A percentile compares a stretch with the other conserved stretches of the same genome.
Conservation (phyloP, 2,113 vertebrate species). For the Entelurus aequoreus region DNA sequence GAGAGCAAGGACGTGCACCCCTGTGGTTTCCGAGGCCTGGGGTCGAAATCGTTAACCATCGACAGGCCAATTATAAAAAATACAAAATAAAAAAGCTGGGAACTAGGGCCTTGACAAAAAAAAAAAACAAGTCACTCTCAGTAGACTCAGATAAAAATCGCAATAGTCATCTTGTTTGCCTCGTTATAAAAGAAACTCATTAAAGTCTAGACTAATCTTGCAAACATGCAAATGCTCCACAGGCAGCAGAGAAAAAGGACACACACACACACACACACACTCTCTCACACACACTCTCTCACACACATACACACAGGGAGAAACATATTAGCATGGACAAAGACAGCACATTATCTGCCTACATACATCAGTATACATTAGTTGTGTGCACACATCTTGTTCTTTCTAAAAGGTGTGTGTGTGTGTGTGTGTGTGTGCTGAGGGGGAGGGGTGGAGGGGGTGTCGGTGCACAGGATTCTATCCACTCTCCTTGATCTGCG, state of each 20-base stretch:
- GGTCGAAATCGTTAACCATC: constrained; percentile 50
- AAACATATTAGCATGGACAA: constrained; percentile 62
- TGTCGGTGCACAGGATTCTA: constrained; percentile 57
- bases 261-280: constrained; percentile 6
- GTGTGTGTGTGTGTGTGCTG: constrained; percentile 23
- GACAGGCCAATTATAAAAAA: constrained; percentile 46
- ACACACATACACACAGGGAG: constrained; percentile 52
- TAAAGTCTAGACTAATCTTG: constrained; percentile 32
- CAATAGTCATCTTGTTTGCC: constrained; percentile 30
- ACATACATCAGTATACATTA: constrained; percentile 19
- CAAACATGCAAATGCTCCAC: constrained; percentile 49
- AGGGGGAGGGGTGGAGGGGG: constrained; percentile 49
- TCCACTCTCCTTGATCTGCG: constrained; percentile 53
- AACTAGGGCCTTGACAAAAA: constrained; percentile 42
- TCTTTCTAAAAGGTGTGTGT: constrained; percentile 53
- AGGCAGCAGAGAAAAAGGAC: constrained; percentile 42
- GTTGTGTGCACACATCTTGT: constrained; percentile 24
- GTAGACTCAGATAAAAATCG: constrained; percentile 24
- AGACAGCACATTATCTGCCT: constrained; percentile 36
- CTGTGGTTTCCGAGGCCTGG: constrained; percentile 54
- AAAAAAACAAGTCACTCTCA: constrained; percentile 43
- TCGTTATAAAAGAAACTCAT: constrained; percentile 36
- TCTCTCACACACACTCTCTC: constrained; percentile 3
- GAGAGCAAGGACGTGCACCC: constrained; percentile 38
- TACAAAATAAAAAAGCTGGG: constrained; percentile 39